Evolutionary conservation across 2,888 invertebrate species (phyloP).

Genomic region (Phortica okadai): DNA sequence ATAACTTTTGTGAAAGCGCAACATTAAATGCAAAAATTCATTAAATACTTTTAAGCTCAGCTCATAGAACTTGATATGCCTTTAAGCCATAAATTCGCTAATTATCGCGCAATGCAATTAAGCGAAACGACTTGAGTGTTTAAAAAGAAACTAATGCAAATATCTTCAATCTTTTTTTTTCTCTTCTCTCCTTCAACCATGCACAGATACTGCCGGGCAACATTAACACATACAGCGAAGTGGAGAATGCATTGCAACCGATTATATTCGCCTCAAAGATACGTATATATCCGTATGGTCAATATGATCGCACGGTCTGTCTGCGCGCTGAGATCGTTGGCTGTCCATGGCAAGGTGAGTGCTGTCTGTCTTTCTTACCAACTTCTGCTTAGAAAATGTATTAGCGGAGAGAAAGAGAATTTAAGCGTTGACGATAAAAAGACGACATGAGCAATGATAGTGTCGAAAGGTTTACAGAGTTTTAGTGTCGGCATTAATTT

Average conservation of each 20-base stretch:
- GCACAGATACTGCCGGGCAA: slow-evolving; percentile 86
- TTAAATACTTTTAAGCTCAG: not conserved
- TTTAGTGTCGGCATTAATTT: slow-evolving; percentile 70
- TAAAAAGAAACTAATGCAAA: slow-evolving; percentile 13
- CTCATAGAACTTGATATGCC: slow-evolving; percentile 6
- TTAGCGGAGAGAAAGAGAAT: slow-evolving; percentile 36
- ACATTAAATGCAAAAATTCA: not conserved
- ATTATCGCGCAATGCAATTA: slow-evolving; percentile 28
- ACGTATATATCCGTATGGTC: slow-evolving; percentile 87
- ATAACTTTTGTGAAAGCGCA: no score
- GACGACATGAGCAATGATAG: slow-evolving; percentile 67
- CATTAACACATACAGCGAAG: slow-evolving; percentile 86
- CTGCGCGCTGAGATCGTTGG: slow-evolving; percentile 89
- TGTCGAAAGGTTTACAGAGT: slow-evolving; percentile 65
- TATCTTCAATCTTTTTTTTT: slow-evolving; percentile 17
- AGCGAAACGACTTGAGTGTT: not conserved
- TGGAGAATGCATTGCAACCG: slow-evolving; percentile 84
- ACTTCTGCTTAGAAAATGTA: not conserved
- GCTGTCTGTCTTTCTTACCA: not conserved
- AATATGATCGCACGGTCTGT: slow-evolving; percentile 87
- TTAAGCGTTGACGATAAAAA: slow-evolving; percentile 59
- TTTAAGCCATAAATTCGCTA: slow-evolving; percentile 31
- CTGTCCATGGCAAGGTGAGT: slow-evolving; percentile 86
- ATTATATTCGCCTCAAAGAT: slow-evolving; percentile 86
- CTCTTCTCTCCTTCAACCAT: no score